phyloP scores from a whole-genome alignment of 2,113 vertebrate genomes.

The Tupaia chinensis region DNA sequence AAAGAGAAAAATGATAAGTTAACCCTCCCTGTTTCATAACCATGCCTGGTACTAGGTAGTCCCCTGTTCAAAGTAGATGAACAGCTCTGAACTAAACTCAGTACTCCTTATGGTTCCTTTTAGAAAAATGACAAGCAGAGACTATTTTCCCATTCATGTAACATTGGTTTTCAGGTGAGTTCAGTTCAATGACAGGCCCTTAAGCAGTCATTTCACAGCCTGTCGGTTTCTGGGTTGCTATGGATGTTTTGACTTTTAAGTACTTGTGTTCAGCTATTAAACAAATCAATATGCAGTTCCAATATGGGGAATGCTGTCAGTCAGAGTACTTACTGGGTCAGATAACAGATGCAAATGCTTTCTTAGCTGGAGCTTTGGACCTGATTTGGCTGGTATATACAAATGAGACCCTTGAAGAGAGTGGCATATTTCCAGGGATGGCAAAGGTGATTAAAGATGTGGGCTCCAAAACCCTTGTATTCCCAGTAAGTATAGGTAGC shows the following conservation, averaged over 20 bases:
- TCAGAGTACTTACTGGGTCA: background rate
- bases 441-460: background rate
- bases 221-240: slow-evolving; percentile 56
- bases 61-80: slow-evolving; percentile 51
- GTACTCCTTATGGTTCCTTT: slow-evolving; percentile 27
- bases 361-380: background rate
- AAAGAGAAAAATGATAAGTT: slow-evolving; percentile 2
- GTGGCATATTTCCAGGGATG: background rate
- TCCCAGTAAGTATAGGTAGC: background rate
- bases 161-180: slow-evolving; percentile 51
- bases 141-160: slow-evolving; percentile 47
- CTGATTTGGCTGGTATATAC: background rate
- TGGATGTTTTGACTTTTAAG: slow-evolving; percentile 71
- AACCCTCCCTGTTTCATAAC: slow-evolving; percentile 14
- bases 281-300: slow-evolving; percentile 45
- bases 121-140: slow-evolving; percentile 60
- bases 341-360: slow-evolving; percentile 59
- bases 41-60: background rate
- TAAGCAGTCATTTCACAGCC: slow-evolving; percentile 64
- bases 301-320: slow-evolving; percentile 40
- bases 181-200: slow-evolving; percentile 2
- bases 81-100: slow-evolving; percentile 42
- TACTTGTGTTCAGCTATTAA: slow-evolving; percentile 32
- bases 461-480: background rate
- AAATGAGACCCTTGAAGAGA: slow-evolving; percentile 26